Evolutionary conservation across 2,888 invertebrate species (phyloP), one percentile per base, ranked within the genome.

Genomic region (Limulus polyphemus): DNA sequence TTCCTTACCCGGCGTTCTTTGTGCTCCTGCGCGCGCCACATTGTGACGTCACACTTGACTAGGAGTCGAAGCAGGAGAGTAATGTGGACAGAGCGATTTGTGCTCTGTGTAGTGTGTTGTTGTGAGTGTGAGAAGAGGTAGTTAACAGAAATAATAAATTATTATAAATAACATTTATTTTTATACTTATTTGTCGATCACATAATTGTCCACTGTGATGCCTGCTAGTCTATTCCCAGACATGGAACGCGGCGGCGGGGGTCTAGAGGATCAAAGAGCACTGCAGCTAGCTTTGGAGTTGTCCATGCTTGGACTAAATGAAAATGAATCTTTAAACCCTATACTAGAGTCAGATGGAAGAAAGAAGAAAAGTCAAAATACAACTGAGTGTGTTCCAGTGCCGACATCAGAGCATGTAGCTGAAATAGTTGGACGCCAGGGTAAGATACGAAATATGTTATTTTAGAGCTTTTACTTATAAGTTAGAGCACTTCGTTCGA

Each of bases 361-460:
- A 69, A 85, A 87, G 69, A 92, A 91, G 82, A 91, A 91, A 80
- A 89, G 89, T 70, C 93, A 93, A 80, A 99, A 98, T 80, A 97
- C 97, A 88, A 99, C 98, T 65, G 97, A 98, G 82, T 95, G 95
- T 79, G 99, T 99, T 70, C 95, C 97, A 70, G 99, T 99, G 71
- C 99, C 99, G n/a, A 94, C 94, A 75, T 97, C 97, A 60, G 99
- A 99, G 77, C 99, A 99, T 83, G 99, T 99, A 76, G 99, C 99
- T 11, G 99, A 99, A 83, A 99, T 99, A 79, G 99, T 99, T 75
- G 99, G 99, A 74, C 83, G 98, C 81, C 99, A 99, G 90, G 99
- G 98, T 97, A 82, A 81, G 83, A 52, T 32, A 32, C 32, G 7
- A 32, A 32, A 32, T 32, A 2, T 32, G 32, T 32, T 32, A 32